These are phyloP conservation scores for Peromyscus aztecus DNA, from an alignment of 2,797 vertebrate genomes.

Conservation along the genomic window DNA sequence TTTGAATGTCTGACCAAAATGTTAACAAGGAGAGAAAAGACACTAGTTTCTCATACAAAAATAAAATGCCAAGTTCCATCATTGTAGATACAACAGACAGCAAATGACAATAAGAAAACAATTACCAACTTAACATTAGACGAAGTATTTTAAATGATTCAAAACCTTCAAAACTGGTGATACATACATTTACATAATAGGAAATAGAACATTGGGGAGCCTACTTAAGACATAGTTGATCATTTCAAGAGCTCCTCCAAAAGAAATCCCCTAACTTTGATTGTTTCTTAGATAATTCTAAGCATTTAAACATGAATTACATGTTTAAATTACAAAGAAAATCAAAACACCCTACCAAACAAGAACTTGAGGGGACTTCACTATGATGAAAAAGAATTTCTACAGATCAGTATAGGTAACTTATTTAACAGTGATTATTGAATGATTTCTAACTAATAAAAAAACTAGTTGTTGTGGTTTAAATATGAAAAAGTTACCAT, in stretches of 20 bases:
- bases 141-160: background rate
- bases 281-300: background rate
- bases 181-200: background rate
- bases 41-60: background rate
- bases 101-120: background rate
- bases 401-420: background rate
- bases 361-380: background rate
- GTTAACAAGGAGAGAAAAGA: background rate
- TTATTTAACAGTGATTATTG: background rate
- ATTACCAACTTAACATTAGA: background rate
- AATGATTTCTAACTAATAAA: background rate
- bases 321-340: background rate
- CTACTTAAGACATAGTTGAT: background rate
- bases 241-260: background rate
- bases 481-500: background rate
- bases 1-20: background rate
- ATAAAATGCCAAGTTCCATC: background rate
- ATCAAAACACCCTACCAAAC: background rate
- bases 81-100: background rate
- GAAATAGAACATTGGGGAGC: background rate
- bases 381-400: background rate
- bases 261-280: background rate
- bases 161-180: background rate
- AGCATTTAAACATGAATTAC: background rate
- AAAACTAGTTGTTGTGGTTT: background rate